Evolutionary conservation across 2,888 invertebrate species (phyloP).

Genomic region (Dioctria linearis): DNA sequence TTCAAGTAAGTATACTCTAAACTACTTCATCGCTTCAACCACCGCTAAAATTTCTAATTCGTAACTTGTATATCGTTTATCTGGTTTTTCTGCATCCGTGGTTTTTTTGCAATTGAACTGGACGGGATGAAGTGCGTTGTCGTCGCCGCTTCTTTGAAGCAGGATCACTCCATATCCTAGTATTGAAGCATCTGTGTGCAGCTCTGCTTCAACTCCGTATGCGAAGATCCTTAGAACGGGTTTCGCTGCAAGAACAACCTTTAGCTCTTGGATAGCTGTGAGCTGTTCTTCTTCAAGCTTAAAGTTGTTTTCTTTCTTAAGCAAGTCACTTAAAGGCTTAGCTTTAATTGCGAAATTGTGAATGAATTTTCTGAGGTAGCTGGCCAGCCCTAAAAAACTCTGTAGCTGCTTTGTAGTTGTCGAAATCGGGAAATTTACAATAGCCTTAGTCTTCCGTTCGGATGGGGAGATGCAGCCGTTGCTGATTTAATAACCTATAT

Average conservation of each 20-base stretch:
- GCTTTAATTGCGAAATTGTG: constrained; percentile 30
- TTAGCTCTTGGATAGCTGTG: neutral
- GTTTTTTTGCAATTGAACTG: constrained; percentile 62
- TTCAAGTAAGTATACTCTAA: constrained; percentile 51
- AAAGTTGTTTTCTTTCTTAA: constrained; percentile 21
- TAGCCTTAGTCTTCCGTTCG: neutral
- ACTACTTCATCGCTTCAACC: constrained; percentile 10
- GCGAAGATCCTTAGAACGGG: constrained; percentile 50
- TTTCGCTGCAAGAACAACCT: neutral
- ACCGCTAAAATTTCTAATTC: constrained; percentile 54
- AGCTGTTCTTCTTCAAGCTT: neutral
- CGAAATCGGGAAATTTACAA: constrained; percentile 26
- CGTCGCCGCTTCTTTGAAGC: constrained; percentile 58
- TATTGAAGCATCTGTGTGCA: constrained; percentile 48
- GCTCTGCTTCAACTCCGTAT: constrained; percentile 48
- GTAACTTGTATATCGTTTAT: constrained; percentile 56
- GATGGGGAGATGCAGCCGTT: constrained; percentile 4
- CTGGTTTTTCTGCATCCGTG: constrained; percentile 61
- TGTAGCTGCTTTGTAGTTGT: constrained; percentile 49
- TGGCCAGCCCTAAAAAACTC: constrained; percentile 52
- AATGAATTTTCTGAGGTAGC: constrained; percentile 53
- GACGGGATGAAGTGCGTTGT: constrained; percentile 18
- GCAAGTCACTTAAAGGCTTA: constrained; percentile 17
- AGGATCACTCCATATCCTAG: constrained; percentile 10
- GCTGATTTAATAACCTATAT: constrained; percentile 15